phyloP scores from a whole-genome alignment of 1,140 invertebrate genomes.

The Drosophila serrata region DNA sequence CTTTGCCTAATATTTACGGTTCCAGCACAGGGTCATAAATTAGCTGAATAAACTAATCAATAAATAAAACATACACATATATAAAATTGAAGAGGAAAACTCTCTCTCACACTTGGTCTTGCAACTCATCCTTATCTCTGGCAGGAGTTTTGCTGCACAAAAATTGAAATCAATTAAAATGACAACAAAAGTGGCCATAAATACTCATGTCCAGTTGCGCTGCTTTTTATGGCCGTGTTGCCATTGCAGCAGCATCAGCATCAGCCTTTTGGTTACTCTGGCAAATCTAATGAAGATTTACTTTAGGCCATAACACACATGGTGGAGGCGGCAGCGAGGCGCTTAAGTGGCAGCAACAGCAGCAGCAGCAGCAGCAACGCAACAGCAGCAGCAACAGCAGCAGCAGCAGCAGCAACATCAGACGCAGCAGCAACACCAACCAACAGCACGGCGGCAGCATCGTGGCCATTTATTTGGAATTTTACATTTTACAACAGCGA shows the following conservation, averaged over 20 bases:
- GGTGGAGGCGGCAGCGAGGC: slow-evolving; percentile 35
- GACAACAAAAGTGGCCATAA: slow-evolving; percentile 82
- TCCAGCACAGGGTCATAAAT: slow-evolving; percentile 13
- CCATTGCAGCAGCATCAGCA: slow-evolving; percentile 42
- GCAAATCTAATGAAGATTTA: slow-evolving; percentile 85
- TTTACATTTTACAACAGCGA: slow-evolving; percentile 77
- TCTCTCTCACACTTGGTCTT: slow-evolving; percentile 42
- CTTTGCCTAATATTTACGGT: slow-evolving; percentile 14
- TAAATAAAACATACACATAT: slow-evolving; percentile 28
- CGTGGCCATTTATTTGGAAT: slow-evolving; percentile 82
- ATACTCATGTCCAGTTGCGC: slow-evolving; percentile 68
- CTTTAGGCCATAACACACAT: slow-evolving; percentile 83
- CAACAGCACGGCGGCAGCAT: slow-evolving; percentile 20
- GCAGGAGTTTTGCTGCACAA: slow-evolving; percentile 54
- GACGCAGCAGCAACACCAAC: slow-evolving; percentile 1
- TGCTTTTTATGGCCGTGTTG: slow-evolving; percentile 69
- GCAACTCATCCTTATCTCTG: slow-evolving; percentile 71
- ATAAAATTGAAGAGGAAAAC: slow-evolving; percentile 10
- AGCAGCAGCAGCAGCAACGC: too few species aligned
- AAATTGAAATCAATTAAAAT: slow-evolving; percentile 83
- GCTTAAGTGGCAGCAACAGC: slow-evolving; percentile 72
- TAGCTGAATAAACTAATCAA: slow-evolving; percentile 31
- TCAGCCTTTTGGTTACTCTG: slow-evolving; percentile 66
- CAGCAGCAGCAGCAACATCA: slow-evolving; percentile 10
- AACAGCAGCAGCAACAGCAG: too few species aligned